A percentile compares a stretch with the other conserved stretches of the same genome.
Evolutionary conservation across 2,888 invertebrate species (phyloP).

Genomic region (Malachius bipustulatus): DNA sequence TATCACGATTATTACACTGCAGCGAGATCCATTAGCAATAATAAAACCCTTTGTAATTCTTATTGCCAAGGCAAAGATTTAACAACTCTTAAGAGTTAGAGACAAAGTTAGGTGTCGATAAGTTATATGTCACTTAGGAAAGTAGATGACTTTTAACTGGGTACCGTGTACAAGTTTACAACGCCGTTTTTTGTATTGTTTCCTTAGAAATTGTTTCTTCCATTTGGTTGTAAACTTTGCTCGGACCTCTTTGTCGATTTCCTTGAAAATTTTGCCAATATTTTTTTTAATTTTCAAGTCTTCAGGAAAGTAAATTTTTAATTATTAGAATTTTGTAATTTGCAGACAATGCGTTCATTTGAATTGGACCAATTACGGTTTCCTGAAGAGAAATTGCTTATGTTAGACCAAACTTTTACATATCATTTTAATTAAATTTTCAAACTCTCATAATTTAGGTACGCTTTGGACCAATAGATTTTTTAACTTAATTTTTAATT

Average conservation of each 20-base stretch:
- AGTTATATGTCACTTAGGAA: constrained; percentile 30
- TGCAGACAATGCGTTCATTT: neutral
- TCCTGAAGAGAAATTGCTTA: neutral
- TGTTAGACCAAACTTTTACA: constrained; percentile 26
- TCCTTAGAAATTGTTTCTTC: constrained; percentile 17
- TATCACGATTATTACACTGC: constrained; percentile 5
- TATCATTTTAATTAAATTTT: constrained; percentile 26
- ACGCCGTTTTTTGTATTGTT: constrained; percentile 5
- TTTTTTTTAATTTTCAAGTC: constrained; percentile 21
- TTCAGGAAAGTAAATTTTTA: neutral
- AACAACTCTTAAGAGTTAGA: constrained; percentile 29
- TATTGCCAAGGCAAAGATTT: constrained; percentile 34
- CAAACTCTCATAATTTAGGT: constrained; percentile 13
- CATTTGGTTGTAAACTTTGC: constrained; percentile 26
- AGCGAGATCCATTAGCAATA: constrained; percentile 33
- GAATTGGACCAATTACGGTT: neutral
- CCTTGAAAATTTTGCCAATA: constrained; percentile 35
- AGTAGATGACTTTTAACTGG: constrained; percentile 24
- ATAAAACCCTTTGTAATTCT: constrained; percentile 25
- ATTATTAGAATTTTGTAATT: neutral
- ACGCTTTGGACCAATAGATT: constrained; percentile 19
- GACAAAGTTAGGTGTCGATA: constrained; percentile 32
- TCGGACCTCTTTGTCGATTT: constrained; percentile 16
- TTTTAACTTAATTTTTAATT: constrained; percentile 8
- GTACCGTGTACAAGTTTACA: constrained; percentile 26